A percentile compares a stretch with the other conserved stretches of the same genome.
phyloP scores from a whole-genome alignment of 2,888 invertebrate species.

The Linyphia triangularis region DNA sequence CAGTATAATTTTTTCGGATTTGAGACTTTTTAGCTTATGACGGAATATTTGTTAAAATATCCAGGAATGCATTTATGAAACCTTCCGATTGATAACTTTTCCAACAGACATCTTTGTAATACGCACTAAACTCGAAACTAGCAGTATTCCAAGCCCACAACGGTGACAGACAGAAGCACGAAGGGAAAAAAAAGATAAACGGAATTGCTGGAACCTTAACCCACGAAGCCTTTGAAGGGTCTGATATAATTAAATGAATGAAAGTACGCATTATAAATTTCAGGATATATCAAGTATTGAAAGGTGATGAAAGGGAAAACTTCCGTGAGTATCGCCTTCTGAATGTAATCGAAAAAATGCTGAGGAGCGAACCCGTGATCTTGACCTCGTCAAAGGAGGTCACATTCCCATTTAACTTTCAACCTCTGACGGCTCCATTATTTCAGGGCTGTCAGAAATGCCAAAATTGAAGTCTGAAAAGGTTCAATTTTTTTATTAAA shows the following conservation, averaged over 20 bases:
- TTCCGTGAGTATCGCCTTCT: slow-evolving; percentile 37
- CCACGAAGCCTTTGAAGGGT: not conserved
- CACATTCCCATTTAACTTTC: slow-evolving; percentile 63
- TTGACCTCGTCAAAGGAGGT: slow-evolving; percentile 62
- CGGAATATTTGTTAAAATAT: no score
- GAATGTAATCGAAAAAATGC: slow-evolving; percentile 17
- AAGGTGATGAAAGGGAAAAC: slow-evolving; percentile 35
- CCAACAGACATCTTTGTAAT: not conserved
- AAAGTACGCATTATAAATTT: slow-evolving; percentile 26
- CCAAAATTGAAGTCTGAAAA: slow-evolving; percentile 7
- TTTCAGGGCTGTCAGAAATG: slow-evolving; percentile 31
- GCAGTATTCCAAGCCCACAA: not conserved
- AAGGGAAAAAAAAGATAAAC: not conserved
- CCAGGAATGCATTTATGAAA: no score
- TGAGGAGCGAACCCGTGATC: slow-evolving; percentile 13
- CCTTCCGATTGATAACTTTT: no score
- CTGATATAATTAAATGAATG: slow-evolving; percentile 48
- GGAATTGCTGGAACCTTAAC: not conserved
- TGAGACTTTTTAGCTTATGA: no score
- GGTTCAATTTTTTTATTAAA: slow-evolving; percentile 18
- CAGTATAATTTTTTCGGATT: no score
- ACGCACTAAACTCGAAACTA: not conserved
- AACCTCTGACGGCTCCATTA: slow-evolving; percentile 72
- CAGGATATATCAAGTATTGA: slow-evolving; percentile 47
- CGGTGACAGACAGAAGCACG: not conserved